These are phyloP conservation scores for Smittia sp. DNA, from an alignment of 2,888 invertebrate genomes.

Conservation along the genomic window DNA sequence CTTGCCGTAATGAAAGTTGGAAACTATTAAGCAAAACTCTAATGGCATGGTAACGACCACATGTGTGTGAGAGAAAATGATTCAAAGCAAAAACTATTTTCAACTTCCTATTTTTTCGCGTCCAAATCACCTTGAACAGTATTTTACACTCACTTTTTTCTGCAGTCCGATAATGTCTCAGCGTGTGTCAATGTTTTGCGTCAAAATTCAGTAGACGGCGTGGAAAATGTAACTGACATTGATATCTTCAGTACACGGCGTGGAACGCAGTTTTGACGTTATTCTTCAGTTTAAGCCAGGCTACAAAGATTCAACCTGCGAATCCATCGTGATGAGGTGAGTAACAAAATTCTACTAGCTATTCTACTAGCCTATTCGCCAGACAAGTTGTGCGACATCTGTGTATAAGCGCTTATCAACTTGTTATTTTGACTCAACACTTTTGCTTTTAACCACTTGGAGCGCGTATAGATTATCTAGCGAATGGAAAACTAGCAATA, in stretches of 20 bases:
- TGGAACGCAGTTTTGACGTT: slow-evolving; percentile 90
- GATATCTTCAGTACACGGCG: slow-evolving; percentile 93
- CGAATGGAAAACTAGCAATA: too few species aligned
- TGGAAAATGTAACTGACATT: slow-evolving; percentile 86
- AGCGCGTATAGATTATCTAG: too few species aligned
- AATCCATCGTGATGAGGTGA: slow-evolving; percentile 26
- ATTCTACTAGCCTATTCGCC: too few species aligned
- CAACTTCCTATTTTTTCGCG: background rate
- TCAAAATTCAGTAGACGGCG: slow-evolving; percentile 75
- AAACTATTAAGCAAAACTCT: background rate
- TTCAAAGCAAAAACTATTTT: background rate
- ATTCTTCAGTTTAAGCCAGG: slow-evolving; percentile 89
- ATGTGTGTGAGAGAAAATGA: background rate
- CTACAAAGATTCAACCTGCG: slow-evolving; percentile 44
- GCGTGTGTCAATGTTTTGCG: slow-evolving; percentile 81
- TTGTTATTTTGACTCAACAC: too few species aligned
- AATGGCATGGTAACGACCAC: background rate
- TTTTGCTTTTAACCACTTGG: too few species aligned
- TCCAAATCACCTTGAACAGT: slow-evolving; percentile 9
- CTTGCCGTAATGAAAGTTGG: background rate
- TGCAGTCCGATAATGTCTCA: slow-evolving; percentile 92
- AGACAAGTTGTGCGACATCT: too few species aligned
- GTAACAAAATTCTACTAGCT: too few species aligned
- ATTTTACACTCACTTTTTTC: slow-evolving; percentile 47
- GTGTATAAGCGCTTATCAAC: too few species aligned